A percentile compares a stretch with the other conserved stretches of the same genome.
Evolutionary conservation across 2,113 vertebrate species (phyloP).

Genomic region (Charina bottae): DNA sequence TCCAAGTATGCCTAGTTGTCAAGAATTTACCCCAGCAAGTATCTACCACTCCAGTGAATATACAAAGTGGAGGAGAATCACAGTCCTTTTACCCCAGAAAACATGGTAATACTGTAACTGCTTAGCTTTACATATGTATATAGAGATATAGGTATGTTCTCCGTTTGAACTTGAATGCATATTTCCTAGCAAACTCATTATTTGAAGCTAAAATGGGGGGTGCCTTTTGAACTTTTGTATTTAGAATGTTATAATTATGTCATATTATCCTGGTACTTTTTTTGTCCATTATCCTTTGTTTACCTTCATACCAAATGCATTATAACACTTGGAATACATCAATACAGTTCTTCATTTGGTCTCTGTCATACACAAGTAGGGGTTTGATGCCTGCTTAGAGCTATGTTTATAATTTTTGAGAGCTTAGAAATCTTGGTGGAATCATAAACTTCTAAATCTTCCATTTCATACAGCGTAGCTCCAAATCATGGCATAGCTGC

Average conservation of each 20-base stretch:
- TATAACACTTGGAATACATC: constrained; percentile 45
- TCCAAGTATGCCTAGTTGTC: constrained; percentile 96
- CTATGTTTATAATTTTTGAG: too few species aligned
- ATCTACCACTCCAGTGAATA: constrained; percentile 96
- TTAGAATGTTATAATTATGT: constrained; percentile 34
- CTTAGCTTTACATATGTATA: not conserved
- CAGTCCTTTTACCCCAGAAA: constrained; percentile 91
- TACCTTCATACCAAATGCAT: constrained; percentile 52
- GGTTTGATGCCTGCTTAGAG: too few species aligned
- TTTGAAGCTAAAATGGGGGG: not conserved
- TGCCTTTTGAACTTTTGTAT: constrained; percentile 20
- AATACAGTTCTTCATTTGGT: too few species aligned
- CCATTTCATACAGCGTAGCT: too few species aligned
- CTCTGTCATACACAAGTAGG: too few species aligned
- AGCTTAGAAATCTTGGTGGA: too few species aligned
- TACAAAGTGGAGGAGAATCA: constrained; percentile 91
- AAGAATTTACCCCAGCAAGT: constrained; percentile 95
- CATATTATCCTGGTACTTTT: not conserved
- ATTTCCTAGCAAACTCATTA: not conserved
- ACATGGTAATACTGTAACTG: constrained; percentile 85
- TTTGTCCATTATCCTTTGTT: constrained; percentile 24
- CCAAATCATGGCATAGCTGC: too few species aligned
- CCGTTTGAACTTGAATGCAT: not conserved
- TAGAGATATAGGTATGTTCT: not conserved
- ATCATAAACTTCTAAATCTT: too few species aligned